Base-by-base conservation (phyloP, 2,113 vertebrate species). In the Phoenicopterus ruber region DNA sequence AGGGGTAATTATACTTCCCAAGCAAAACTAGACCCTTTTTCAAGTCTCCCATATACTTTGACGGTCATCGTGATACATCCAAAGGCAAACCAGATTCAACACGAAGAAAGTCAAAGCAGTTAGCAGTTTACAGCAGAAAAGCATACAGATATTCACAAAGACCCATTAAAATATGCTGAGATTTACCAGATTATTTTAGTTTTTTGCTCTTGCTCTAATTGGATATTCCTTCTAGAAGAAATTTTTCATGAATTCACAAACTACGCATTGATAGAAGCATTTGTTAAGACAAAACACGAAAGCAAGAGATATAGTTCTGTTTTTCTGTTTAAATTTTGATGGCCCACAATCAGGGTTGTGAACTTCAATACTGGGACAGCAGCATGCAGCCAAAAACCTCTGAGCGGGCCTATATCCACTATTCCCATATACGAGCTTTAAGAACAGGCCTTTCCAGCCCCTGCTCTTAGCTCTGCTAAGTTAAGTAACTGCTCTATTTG, bases 251-350 rank as follows among this genome's bases (percentile, higher is more conserved):
- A 82, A 74, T 31, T 78, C 17, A 47, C 32, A 36, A 87, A 55
- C 31, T 50, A 25, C 4, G 29, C 25, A n/a, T 8, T 65, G 49
- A 77, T 55, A 21, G 55, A 77, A 88, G 17, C 50, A 54, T 40
- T 88, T 55, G 18, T 50, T 61, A 61, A 65, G 67, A 57, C 1
- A 1, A 57, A 70, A 61, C 28, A 2, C 9, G 3, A 61, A 63
- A 44, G 36, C 40, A 73, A 17, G 2, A 69, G 13, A 55, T 47
- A 63, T 0, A 3, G n/a, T 50, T 85, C 26, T 44, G 2, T 2
- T 76, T 82, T 77, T 40, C 28, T 25, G 29, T 34, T 81, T 76
- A 49, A 55, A 57, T 86, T 86, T 52, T 74, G 50, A 13, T 54
- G 26, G 44, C 34, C 12, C 47, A 42, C 21, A 71, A 8, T 71